A percentile compares a stretch with the other conserved stretches of the same genome.
Evolutionary conservation across 2,888 invertebrate genomes (phyloP).

Genomic region (Drosophila monieri): DNA sequence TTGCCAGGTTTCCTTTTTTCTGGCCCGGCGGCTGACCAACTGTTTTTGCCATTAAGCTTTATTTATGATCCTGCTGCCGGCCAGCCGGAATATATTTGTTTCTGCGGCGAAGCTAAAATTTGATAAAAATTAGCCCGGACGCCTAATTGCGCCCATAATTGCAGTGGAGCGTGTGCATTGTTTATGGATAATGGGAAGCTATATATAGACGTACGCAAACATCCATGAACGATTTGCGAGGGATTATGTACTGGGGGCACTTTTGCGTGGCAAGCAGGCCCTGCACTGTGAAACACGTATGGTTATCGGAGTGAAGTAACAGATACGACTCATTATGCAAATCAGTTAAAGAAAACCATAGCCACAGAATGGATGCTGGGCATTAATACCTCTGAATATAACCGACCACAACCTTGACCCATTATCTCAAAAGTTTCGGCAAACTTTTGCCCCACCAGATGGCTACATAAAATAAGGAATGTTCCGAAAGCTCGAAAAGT

Average conservation of each 20-base stretch:
- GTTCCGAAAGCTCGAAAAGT: constrained; percentile 67
- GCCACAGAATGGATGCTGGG: too few species aligned
- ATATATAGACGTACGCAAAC: not conserved
- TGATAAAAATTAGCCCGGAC: constrained; percentile 49
- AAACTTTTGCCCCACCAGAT: constrained; percentile 19
- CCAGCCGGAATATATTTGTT: constrained; percentile 17
- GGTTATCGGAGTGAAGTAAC: too few species aligned
- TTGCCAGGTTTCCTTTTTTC: constrained; percentile 4
- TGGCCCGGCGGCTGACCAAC: constrained; percentile 50
- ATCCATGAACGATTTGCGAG: constrained; percentile 16
- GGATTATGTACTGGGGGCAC: constrained; percentile 6
- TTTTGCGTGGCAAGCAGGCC: too few species aligned
- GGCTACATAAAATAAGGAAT: constrained; percentile 54
- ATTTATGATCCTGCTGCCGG: constrained; percentile 59
- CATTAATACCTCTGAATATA: not conserved
- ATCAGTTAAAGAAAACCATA: not conserved
- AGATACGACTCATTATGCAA: not conserved
- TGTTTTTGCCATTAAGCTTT: constrained; percentile 67
- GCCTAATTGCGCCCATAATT: constrained; percentile 63
- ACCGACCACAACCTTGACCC: constrained; percentile 10
- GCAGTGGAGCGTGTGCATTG: constrained; percentile 38
- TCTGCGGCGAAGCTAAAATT: constrained; percentile 39
- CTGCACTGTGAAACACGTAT: too few species aligned
- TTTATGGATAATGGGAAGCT: constrained; percentile 30
- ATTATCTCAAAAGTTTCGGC: constrained; percentile 16